These are phyloP conservation scores for Artemia franciscana DNA, from an alignment of 1,140 invertebrate species.

Conservation along the genomic window DNA sequence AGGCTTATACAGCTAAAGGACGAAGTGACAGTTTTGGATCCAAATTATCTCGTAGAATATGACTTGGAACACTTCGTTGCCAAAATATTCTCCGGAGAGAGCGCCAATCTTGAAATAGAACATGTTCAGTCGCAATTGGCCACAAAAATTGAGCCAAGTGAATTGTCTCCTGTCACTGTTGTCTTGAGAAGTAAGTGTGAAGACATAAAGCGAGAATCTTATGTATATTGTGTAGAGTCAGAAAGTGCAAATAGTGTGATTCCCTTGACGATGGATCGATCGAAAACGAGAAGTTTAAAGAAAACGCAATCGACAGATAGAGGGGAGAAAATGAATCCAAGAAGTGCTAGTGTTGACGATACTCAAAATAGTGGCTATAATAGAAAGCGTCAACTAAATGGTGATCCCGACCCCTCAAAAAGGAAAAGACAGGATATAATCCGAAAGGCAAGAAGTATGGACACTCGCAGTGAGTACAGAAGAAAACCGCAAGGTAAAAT, in stretches of 20 bases:
- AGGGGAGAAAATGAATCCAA: constrained; percentile 2
- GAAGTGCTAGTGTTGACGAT: constrained; percentile 1
- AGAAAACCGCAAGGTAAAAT: constrained; percentile 3
- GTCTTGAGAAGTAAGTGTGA: background rate
- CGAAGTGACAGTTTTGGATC: background rate
- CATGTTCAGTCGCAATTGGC: background rate
- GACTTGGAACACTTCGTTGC: background rate
- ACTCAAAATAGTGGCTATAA: constrained; percentile 1
- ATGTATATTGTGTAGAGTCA: no score
- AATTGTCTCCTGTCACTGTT: background rate
- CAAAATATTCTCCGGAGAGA: background rate
- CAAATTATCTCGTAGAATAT: background rate
- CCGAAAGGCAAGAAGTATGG: background rate
- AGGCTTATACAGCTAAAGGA: background rate
- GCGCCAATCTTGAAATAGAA: background rate
- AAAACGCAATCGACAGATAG: background rate
- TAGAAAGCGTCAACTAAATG: background rate
- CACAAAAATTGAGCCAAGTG: background rate
- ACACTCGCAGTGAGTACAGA: constrained; percentile 9
- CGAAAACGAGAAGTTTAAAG: background rate
- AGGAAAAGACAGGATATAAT: background rate
- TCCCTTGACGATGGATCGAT: background rate
- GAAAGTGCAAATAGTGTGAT: background rate
- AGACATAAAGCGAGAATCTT: background rate
- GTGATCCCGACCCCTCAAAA: background rate